Evolutionary conservation across 2,888 invertebrate species (phyloP).

Genomic region (Mystacides longicornis): DNA sequence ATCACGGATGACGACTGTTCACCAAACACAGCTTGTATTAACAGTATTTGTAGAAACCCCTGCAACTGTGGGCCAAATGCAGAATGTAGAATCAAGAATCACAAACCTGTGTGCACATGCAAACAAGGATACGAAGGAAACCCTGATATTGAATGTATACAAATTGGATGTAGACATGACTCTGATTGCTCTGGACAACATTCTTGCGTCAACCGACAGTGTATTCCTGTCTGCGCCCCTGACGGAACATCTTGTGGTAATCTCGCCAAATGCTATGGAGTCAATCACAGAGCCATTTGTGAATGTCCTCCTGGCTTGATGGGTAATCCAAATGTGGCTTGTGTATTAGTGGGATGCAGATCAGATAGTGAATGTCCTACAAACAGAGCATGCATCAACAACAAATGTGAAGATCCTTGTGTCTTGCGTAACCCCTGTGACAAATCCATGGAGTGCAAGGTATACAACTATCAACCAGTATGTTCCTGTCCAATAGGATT

Average conservation of each 20-base stretch:
- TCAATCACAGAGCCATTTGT: conserved; percentile 75
- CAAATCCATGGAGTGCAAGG: conserved; percentile 66
- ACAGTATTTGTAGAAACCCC: conserved; percentile 73
- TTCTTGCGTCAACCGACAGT: conserved; percentile 74
- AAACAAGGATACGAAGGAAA: conserved; percentile 77
- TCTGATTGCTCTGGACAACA: conserved; percentile 76
- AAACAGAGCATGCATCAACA: conserved; percentile 73
- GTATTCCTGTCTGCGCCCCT: conserved; percentile 70
- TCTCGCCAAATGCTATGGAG: conserved; percentile 71
- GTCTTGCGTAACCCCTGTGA: conserved; percentile 58
- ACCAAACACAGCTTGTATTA: conserved; percentile 69
- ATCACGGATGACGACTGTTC: conserved; percentile 72
- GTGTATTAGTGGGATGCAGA: conserved; percentile 74
- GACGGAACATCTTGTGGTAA: conserved; percentile 66
- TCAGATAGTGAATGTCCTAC: conserved; percentile 73
- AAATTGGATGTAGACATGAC: conserved; percentile 65
- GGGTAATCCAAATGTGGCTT: conserved; percentile 73
- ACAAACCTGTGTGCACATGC: conserved; percentile 84
- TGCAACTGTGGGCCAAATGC: conserved; percentile 82
- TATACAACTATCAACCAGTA: conserved; percentile 67
- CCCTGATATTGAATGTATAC: conserved; percentile 72
- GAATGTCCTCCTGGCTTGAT: conserved; percentile 74
- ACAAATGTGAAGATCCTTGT: conserved; percentile 73
- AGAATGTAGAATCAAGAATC: conserved; percentile 74
- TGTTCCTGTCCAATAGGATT: conserved; percentile 78